Base-by-base conservation (phyloP, 2,113 vertebrate genomes). In the Lepisosteus osseus region DNA sequence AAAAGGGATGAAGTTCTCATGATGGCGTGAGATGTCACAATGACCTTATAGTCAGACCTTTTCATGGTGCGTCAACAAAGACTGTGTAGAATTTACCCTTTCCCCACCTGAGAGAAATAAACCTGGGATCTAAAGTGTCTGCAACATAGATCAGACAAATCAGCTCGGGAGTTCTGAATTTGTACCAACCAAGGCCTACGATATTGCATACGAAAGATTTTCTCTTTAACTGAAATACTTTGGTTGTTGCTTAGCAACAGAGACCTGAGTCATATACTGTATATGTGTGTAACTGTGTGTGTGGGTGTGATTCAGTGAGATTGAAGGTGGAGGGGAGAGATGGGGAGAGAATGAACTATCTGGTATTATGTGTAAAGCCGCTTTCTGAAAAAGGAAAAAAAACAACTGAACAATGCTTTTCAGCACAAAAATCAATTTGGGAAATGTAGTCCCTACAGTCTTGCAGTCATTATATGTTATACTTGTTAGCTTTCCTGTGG, bases 171-270 rank as follows among this genome's bases (percentile, higher is more conserved):
- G 72, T 61, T 76, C 80, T 83, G 74, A 79, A 80, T 71, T 77
- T 71, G 76, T 79, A 80, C 79, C 81, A 78, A 12, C 85, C 82
- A 83, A 69, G 72, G 81, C 76, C 76, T 7, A 82, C 76, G 81
- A 78, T 80, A 85, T 81, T 83, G 85, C 86, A 87, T 80, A 83
- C 76, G 74, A 69, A 75, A 80, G 78, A 87, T 81, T 82, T 82
- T 72, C 83, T 84, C 80, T 76, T 76, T 77, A 78, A 84, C 84
- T 81, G 81, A 84, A 87, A 84, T 79, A 87, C 84, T 76, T 74
- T 67, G 82, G 83, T 73, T 85, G 89, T 93, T 84, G 87, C 90
- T 80, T 90, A 87, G 89, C 87, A 88, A 90, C 89, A 90, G 83
- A 88, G 86, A 89, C 85, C 86, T 87, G 89, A 84, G 83, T 76